Evolutionary conservation across 2,113 vertebrate species (phyloP).

Genomic region (Cyanoderma ruficeps): DNA sequence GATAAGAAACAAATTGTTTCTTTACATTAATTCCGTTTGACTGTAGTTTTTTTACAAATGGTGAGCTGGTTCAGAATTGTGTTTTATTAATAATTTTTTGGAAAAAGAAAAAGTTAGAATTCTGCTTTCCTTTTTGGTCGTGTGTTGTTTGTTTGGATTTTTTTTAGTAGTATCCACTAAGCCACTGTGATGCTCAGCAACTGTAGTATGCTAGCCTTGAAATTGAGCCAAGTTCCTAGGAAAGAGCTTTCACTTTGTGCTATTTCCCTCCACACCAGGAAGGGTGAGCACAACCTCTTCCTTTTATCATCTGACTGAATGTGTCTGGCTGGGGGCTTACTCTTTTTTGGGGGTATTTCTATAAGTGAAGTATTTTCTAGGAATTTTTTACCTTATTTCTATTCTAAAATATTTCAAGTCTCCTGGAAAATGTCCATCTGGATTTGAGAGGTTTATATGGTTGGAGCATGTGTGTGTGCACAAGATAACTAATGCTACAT

Average conservation of each 20-base stretch:
- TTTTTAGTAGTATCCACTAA: background rate
- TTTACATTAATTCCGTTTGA: background rate
- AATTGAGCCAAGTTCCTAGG: background rate
- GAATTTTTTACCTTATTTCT: background rate
- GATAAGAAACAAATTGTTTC: background rate
- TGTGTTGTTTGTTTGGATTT: background rate
- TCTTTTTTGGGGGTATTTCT: background rate
- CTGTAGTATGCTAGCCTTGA: background rate
- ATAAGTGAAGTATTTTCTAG: background rate
- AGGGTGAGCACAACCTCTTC: background rate
- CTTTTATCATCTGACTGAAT: background rate
- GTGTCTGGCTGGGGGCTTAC: background rate
- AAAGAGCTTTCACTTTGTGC: background rate
- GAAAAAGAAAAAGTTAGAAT: background rate
- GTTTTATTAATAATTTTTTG: background rate
- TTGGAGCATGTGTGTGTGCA: background rate
- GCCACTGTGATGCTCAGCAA: background rate
- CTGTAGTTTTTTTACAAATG: background rate
- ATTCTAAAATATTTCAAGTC: background rate
- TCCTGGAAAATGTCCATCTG: background rate
- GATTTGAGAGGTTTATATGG: background rate
- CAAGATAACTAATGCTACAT: background rate
- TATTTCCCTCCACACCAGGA: background rate
- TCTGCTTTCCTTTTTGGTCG: background rate
- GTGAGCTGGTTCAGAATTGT: background rate